Evolutionary conservation across 2,888 invertebrate species (phyloP).

Genomic region (Eupithecia dodoneata): DNA sequence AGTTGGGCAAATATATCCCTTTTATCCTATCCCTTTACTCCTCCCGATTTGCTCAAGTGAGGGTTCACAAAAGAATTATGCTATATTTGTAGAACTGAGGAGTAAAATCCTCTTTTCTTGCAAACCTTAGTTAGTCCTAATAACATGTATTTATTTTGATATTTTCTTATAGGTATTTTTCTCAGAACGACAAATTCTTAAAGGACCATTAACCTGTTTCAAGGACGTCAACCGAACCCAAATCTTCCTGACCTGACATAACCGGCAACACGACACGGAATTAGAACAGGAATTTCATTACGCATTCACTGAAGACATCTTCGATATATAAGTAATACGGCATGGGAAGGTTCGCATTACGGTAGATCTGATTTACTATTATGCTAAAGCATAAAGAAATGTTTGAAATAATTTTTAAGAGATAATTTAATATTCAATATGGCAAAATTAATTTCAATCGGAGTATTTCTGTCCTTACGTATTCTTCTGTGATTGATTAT

Average conservation of each 20-base stretch:
- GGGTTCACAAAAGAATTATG: no score
- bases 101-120: no score
- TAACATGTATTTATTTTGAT: not conserved
- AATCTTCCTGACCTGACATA: constrained; percentile 5
- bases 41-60: no score
- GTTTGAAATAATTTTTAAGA: no score
- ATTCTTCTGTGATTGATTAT: no score
- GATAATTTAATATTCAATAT: not conserved
- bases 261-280: not conserved
- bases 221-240: not conserved
- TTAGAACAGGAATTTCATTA: constrained; percentile 14
- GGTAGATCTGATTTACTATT: not conserved
- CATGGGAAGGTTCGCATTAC: constrained; percentile 25
- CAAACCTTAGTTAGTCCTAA: not conserved
- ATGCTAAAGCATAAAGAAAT: not conserved
- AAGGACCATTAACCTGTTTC: not conserved
- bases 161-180: not conserved
- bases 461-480: no score
- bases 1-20: not conserved
- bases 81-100: no score
- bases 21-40: not conserved
- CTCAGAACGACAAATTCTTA: not conserved
- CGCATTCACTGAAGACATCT: constrained; percentile 11
- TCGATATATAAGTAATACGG: constrained; percentile 18
- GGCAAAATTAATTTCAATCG: not conserved